Conservation (phyloP, 2,113 vertebrate species). For the Mormyrus iriodes region DNA sequence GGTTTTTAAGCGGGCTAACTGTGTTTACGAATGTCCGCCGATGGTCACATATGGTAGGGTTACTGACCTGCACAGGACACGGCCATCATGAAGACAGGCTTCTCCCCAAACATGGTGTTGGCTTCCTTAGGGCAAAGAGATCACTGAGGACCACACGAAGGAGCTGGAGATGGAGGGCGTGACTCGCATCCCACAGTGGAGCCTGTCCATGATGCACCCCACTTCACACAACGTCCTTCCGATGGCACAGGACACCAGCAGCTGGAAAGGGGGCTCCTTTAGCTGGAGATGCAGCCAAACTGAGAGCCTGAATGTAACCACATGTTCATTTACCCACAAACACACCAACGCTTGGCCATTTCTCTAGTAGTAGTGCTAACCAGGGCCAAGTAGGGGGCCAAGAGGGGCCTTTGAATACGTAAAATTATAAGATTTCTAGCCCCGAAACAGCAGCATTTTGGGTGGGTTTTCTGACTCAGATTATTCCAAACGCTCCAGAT, state of each 20-base stretch:
- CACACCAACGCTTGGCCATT: background rate
- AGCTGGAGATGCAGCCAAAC: background rate
- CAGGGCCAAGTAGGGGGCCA: too few relatives aligned
- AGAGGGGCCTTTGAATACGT: too few relatives aligned
- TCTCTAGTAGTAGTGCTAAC: too few relatives aligned
- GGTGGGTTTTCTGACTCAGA: too few relatives aligned
- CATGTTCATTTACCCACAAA: background rate
- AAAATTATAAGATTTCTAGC: too few relatives aligned
- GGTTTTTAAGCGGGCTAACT: background rate
- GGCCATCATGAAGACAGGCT: background rate
- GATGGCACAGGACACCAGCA: background rate
- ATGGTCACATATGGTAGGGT: background rate
- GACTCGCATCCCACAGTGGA: background rate
- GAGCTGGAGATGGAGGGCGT: background rate
- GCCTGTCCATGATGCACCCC: background rate
- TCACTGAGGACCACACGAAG: background rate
- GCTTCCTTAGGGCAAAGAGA: background rate
- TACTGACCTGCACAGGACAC: background rate
- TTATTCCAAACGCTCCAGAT: too few relatives aligned
- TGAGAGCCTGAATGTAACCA: background rate
- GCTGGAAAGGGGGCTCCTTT: background rate
- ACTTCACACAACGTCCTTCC: too few relatives aligned
- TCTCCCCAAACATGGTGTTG: background rate
- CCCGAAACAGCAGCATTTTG: too few relatives aligned
- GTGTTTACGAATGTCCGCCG: too few relatives aligned